Base-by-base conservation (phyloP, 2,113 vertebrate genomes). In the Rhadina sibilatrix region DNA sequence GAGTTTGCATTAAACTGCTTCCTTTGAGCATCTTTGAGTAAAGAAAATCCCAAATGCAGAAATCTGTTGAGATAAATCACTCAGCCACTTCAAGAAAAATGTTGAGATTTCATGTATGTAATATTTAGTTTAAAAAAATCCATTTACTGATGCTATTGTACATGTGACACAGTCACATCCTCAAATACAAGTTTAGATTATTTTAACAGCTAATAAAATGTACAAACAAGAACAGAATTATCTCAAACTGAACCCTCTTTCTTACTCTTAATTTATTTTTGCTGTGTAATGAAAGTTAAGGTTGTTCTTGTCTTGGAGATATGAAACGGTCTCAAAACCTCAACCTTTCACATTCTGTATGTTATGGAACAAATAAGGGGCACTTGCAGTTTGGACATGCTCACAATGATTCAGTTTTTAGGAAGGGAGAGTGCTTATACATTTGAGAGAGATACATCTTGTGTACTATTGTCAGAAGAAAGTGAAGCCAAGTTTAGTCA, bases 1-100 rank as follows among this genome's bases (percentile, higher is more conserved):
- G 91, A 90, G 69, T 90, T 68, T 87, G 71, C 74, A 31, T 90
- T 87, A 63, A 86, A 90, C 50, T 31, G 63, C 76, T 95, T 93
- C 84, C 82, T 94, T 81, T 83, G 87, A 90, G 68, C 78, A 94
- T 35, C 49, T 75, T 83, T 64, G 71, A 49, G 72, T 84, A 88
- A 95, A 87, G 74, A 93, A 91, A 92, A 46, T 50, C 81, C 17
- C 16, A 64, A 93, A 27, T 44, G 52, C 28, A 70, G 24, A 89
- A 86, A 80, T 87, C 27, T 54, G 19, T 87, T 74, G 50, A 84
- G 74, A 54, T 93, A 90, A 96, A 80, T 93, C 56, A 93, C 31
- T 89, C 37, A 68, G 23, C 49, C 57, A 63, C 33, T 75, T 72
- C 53, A 80, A 74, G 50, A 52, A 38, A 92, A 95, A n/a, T 21